Percentiles rank a stretch among this genome's conserved stretches.
phyloP scores from a whole-genome alignment of 2,113 vertebrate species.

The Nyctibius bracteatus region DNA sequence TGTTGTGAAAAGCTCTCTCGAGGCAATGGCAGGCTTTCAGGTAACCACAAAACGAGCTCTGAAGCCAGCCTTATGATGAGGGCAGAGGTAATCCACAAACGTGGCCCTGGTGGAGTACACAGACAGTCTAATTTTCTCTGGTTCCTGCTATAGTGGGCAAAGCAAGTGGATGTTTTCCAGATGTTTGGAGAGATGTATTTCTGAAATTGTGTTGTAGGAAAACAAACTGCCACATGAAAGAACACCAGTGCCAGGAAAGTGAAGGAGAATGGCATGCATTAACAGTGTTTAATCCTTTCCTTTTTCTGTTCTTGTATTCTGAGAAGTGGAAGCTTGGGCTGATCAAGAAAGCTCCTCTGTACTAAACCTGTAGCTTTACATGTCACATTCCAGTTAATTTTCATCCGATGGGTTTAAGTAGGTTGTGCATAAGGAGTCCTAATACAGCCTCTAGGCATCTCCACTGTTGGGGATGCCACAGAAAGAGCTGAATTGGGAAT shows the following conservation, averaged over 20 bases:
- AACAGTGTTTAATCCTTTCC: neutral
- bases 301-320: neutral
- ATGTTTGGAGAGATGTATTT: constrained; percentile 33
- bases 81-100: neutral
- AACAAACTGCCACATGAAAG: constrained; percentile 11
- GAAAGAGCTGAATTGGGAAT: neutral
- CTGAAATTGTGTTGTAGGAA: neutral
- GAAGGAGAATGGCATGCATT: neutral
- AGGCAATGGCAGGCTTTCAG: neutral
- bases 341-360: neutral
- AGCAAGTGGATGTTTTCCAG: constrained; percentile 26
- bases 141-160: neutral
- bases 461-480: neutral
- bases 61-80: neutral
- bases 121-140: neutral
- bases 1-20: neutral
- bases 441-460: neutral
- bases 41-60: neutral
- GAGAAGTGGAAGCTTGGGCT: neutral
- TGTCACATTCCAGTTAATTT: neutral
- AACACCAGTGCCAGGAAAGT: neutral
- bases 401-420: neutral
- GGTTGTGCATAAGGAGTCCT: neutral
- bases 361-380: neutral
- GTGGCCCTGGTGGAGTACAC: neutral